These are phyloP conservation scores for Lithophane ornitopus DNA, from an alignment of 2,888 invertebrate species.

Conservation along the genomic window DNA sequence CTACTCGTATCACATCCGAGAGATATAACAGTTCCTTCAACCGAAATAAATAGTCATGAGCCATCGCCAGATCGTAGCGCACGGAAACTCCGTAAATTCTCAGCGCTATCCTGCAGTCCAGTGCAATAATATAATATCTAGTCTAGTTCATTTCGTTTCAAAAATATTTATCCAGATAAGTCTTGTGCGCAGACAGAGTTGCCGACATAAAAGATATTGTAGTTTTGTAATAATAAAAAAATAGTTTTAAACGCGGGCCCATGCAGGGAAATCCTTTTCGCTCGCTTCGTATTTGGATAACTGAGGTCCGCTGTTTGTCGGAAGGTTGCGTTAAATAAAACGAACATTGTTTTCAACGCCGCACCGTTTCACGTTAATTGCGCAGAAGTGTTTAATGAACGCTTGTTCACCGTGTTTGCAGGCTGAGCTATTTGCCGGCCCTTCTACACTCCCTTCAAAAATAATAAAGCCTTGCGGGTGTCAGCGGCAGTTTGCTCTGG, in stretches of 20 bases:
- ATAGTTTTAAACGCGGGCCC: conserved; percentile 42
- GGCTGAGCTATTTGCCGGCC: conserved; percentile 71
- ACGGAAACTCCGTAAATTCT: conserved; percentile 44
- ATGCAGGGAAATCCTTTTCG: conserved; percentile 64
- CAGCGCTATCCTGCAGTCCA: conserved; percentile 17
- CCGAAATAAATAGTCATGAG: conserved; percentile 58
- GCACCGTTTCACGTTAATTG: conserved; percentile 79
- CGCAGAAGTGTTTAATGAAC: conserved; percentile 85
- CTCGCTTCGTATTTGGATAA: conserved; percentile 67
- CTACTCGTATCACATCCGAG: conserved; percentile 34
- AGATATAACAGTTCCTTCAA: conserved; percentile 52
- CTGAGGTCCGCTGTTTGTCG: conserved; percentile 68
- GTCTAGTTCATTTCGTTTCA: conserved; percentile 1
- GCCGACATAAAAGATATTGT: conserved; percentile 18
- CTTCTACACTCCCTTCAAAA: conserved; percentile 69
- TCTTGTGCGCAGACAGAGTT: conserved; percentile 11
- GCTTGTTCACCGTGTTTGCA: conserved; percentile 79
- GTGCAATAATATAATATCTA: conserved; percentile 30
- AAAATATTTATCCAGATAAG: conserved; percentile 30
- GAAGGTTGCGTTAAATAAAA: conserved; percentile 76
- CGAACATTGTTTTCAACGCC: conserved; percentile 78
- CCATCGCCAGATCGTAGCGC: conserved; percentile 32
- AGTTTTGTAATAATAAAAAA: conserved; percentile 29
- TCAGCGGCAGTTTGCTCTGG: conserved; percentile 51
- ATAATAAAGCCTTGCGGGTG: conserved; percentile 57